Evolutionary conservation across 2,888 invertebrate species (phyloP), one percentile per base, ranked within the genome.

Genomic region (Mythimna albipuncta): DNA sequence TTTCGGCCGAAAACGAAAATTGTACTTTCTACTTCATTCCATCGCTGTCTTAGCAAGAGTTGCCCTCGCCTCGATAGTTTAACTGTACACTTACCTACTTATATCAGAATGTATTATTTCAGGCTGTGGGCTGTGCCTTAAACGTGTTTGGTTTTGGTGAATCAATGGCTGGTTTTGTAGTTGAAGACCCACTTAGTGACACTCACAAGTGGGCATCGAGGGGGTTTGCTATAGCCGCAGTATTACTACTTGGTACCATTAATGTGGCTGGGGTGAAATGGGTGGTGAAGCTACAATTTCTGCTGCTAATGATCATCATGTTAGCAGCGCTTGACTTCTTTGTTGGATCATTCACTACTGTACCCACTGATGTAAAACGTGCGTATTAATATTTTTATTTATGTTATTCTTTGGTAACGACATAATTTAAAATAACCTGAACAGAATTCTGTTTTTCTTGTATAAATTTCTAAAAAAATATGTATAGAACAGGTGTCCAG

Each of bases 91-190:
- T 58, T n/a, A 38, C 6, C 2, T n/a, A n/a, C 2, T 2, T 52
- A 19, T 9, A 52, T n/a, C 50, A 9, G 2, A 52, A n/a, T 10
- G 6, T 61, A 41, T 41, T 41, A 21, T 57, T 76, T 41, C 96
- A 99, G 98, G 99, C 99, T 72, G 99, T 99, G 2, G 99, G 99
- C 75, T 99, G 99, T 96, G 99, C 99, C 38, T 96, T 99, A 75
- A 99, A 99, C 95, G 99, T 99, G 13, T 97, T 99, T 94, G 99
- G 99, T 89, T 99, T 99, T 96, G 99, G 99, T 58, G 99, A 99
- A 96, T 99, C 99, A 0, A 98, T 99, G 97, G 98, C 99, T 10
- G 98, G 98, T 74, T 96, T 99, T 64, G 97, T 99, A 47, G 97
- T 97, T 13, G 94, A 97, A 52, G 97, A 97, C 71, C 79, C 79